Evolutionary conservation across 1,140 invertebrate species (phyloP).

Genomic region (Cataglyphis hispanica): DNA sequence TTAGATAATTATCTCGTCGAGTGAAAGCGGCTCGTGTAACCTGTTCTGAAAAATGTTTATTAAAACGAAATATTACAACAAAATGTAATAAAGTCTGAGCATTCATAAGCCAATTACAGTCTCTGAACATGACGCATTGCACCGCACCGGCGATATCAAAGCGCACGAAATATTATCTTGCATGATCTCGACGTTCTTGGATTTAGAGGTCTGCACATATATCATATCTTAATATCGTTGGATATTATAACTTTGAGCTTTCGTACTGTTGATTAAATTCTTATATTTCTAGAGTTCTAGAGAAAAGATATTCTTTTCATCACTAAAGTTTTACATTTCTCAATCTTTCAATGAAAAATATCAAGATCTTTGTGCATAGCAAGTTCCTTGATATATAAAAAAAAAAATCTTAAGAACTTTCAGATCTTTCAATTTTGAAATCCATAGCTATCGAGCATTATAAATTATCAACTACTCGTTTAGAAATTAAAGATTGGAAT

Average conservation of each 20-base stretch:
- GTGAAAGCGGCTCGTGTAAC: constrained; percentile 45
- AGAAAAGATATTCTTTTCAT: not conserved
- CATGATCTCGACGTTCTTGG: constrained; percentile 38
- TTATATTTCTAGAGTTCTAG: not conserved
- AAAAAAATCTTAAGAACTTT: not conserved
- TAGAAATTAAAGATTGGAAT: not conserved
- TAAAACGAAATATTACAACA: constrained; percentile 65
- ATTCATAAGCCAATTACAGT: constrained; percentile 62
- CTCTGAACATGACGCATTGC: constrained; percentile 43
- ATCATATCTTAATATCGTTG: not conserved
- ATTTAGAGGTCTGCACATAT: constrained; percentile 51
- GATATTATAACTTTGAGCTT: not conserved
- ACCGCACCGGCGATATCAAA: constrained; percentile 33
- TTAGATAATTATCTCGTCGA: constrained; percentile 31
- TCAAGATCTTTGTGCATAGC: not conserved
- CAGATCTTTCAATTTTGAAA: not conserved
- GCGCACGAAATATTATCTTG: constrained; percentile 31
- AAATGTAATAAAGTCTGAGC: constrained; percentile 64
- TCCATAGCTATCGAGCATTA: not conserved
- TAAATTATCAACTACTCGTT: not conserved
- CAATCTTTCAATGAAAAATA: not conserved
- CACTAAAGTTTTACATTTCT: not conserved
- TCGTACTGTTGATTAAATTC: not conserved
- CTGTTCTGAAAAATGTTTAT: constrained; percentile 66
- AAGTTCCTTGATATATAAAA: not conserved